phyloP scores from a whole-genome alignment of 2,797 vertebrate species.

The Trachops cirrhosus region DNA sequence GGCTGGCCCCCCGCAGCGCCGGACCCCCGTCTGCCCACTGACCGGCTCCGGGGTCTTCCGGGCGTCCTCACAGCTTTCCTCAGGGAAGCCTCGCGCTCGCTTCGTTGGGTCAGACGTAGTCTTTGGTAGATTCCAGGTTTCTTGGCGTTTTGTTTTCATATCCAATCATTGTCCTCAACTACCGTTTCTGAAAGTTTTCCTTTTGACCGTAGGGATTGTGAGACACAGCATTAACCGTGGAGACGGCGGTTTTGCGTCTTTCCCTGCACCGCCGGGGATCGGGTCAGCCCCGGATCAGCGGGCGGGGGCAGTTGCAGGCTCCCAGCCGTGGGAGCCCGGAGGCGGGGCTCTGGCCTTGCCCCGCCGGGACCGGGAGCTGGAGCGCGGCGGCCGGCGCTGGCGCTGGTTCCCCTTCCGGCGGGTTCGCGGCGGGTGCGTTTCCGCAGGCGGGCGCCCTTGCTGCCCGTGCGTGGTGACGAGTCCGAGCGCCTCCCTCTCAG shows the following conservation, averaged over 20 bases:
- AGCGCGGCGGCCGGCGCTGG: too few species aligned
- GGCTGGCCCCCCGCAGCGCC: accelerated
- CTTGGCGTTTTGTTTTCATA: neutral
- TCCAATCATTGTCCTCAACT: neutral
- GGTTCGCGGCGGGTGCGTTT: neutral
- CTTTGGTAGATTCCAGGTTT: neutral
- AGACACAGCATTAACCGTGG: neutral
- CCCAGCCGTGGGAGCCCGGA: accelerated
- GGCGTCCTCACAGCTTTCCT: neutral
- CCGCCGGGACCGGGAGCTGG: too few species aligned
- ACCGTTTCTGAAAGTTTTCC: neutral
- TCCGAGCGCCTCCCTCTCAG: too few species aligned
- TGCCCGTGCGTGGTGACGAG: too few species aligned
- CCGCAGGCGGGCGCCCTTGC: neutral
- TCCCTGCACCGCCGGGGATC: neutral
- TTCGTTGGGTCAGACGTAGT: neutral
- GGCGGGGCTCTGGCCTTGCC: too few species aligned
- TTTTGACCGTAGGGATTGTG: neutral
- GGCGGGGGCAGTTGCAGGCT: neutral
- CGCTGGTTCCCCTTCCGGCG: too few species aligned
- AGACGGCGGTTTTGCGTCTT: neutral
- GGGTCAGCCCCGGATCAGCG: neutral
- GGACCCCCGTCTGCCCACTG: accelerated
- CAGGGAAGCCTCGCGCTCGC: neutral
- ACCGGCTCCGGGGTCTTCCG: neutral